Conservation (phyloP, 2,888 invertebrate genomes). For the Mactromeris polynyma region DNA sequence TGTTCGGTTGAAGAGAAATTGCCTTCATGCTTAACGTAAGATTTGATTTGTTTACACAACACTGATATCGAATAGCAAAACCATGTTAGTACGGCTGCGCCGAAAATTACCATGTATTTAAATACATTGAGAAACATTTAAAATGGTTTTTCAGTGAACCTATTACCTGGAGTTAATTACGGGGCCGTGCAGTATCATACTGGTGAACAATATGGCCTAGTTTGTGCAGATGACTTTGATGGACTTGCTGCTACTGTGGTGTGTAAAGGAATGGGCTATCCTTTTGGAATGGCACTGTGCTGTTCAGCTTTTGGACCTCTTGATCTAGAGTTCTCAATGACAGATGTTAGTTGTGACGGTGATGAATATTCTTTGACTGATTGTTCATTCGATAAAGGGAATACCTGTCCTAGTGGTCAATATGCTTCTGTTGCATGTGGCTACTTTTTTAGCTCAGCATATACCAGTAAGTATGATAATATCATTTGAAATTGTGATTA, state of each 20-base stretch:
- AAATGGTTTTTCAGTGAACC: constrained; percentile 45
- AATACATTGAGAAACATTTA: not conserved
- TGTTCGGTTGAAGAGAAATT: too few relatives aligned
- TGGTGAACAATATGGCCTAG: constrained; percentile 75
- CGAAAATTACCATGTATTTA: too few relatives aligned
- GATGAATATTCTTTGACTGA: constrained; percentile 58
- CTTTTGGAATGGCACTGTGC: constrained; percentile 71
- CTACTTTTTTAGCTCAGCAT: constrained; percentile 1
- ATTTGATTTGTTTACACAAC: too few relatives aligned
- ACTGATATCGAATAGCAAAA: too few relatives aligned
- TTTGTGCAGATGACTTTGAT: constrained; percentile 93
- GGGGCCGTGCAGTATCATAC: constrained; percentile 72
- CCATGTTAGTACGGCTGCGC: too few relatives aligned
- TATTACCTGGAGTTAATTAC: constrained; percentile 37
- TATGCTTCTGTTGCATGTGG: constrained; percentile 73
- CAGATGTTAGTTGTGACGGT: constrained; percentile 87
- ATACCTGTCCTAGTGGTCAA: constrained; percentile 55
- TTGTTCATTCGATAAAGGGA: constrained; percentile 49
- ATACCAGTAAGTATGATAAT: constrained; percentile 34
- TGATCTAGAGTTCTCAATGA: constrained; percentile 69
- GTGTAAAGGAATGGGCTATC: constrained; percentile 87
- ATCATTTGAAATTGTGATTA: too few relatives aligned
- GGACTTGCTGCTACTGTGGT: constrained; percentile 89
- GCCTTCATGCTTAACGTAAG: too few relatives aligned
- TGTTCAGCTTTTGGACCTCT: constrained; percentile 70